phyloP scores from a whole-genome alignment of 2,797 vertebrate genomes.

The Chromis chromis region DNA sequence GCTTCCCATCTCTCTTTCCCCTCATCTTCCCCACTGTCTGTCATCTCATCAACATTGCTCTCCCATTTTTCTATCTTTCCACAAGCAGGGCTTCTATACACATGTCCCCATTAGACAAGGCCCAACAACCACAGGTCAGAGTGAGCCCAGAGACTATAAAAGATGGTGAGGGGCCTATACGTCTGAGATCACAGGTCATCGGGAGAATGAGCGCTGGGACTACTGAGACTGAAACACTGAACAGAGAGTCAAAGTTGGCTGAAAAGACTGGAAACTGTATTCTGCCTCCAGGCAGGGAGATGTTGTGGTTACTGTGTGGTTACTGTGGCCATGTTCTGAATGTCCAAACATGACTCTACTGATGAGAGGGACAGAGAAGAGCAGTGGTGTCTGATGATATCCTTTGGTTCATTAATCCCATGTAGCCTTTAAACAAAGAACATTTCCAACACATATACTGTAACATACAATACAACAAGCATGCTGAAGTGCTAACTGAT shows the following conservation, averaged over 20 bases:
- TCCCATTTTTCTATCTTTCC: constrained; percentile 45
- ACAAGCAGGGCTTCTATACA: constrained; percentile 61
- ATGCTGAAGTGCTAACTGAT: constrained; percentile 17
- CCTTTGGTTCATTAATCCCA: constrained; percentile 38
- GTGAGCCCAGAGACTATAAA: constrained; percentile 54
- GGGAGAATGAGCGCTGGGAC: constrained; percentile 45
- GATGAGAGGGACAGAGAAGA: constrained; percentile 41
- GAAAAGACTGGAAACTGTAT: constrained; percentile 49
- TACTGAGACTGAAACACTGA: constrained; percentile 48
- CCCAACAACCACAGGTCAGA: constrained; percentile 67
- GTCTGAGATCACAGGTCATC: constrained; percentile 67
- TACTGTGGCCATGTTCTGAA: constrained; percentile 50
- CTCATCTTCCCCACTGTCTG: constrained; percentile 44
- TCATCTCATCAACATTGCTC: constrained; percentile 63
- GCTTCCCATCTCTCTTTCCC: constrained; percentile 44
- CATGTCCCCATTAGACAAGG: constrained; percentile 70
- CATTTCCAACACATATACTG: constrained; percentile 9
- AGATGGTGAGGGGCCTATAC: constrained; percentile 60
- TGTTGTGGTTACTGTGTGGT: constrained; percentile 39
- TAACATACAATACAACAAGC: constrained; percentile 5
- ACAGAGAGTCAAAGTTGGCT: constrained; percentile 52
- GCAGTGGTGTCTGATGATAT: constrained; percentile 37
- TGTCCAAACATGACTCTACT: constrained; percentile 35
- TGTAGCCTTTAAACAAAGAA: constrained; percentile 41
- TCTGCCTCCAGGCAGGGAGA: constrained; percentile 45